Percentiles rank a stretch among this genome's conserved stretches.
phyloP scores from a whole-genome alignment of 1,140 invertebrate species.

The Drosophila cardini region DNA sequence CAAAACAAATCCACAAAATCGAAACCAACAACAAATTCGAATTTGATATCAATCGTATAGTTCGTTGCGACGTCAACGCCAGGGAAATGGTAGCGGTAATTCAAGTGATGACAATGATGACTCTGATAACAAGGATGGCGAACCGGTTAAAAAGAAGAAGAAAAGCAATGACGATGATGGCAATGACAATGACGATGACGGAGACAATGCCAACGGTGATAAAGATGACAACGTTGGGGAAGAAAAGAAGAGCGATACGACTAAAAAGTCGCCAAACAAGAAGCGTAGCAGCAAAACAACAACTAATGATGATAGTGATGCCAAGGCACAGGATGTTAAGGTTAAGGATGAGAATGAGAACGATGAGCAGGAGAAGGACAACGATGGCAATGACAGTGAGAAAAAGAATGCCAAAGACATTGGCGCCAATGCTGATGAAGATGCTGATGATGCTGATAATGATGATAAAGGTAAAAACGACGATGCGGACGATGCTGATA shows the following conservation, averaged over 20 bases:
- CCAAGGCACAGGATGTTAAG: conserved; percentile 64
- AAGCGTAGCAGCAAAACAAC: conserved; percentile 62
- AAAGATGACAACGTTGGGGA: conserved; percentile 53
- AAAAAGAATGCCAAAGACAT: conserved; percentile 75
- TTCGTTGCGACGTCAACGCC: conserved; percentile 81
- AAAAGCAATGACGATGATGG: conserved; percentile 66
- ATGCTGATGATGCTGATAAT: conserved; percentile 84
- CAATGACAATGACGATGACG: conserved; percentile 53
- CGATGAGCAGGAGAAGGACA: conserved; percentile 84
- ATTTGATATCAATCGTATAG: conserved; percentile 73
- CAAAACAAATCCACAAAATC: conserved; percentile 50
- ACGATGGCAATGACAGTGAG: conserved; percentile 84
- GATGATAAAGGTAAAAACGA: conserved; percentile 59
- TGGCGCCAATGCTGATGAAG: conserved; percentile 84
- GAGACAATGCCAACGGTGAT: conserved; percentile 50
- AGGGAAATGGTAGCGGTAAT: conserved; percentile 76
- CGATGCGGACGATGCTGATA: conserved; percentile 53
- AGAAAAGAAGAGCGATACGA: conserved; percentile 60
- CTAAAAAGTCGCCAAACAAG: conserved; percentile 64
- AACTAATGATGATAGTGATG: conserved; percentile 67
- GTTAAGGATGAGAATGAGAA: conserved; percentile 81
- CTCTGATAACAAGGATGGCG: conserved; percentile 65
- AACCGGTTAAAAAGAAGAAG: conserved; percentile 64
- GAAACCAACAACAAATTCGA: conserved; percentile 33
- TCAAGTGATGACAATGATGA: conserved; percentile 71